Conservation (phyloP, 2,888 invertebrate genomes). For the Patella caerulea region DNA sequence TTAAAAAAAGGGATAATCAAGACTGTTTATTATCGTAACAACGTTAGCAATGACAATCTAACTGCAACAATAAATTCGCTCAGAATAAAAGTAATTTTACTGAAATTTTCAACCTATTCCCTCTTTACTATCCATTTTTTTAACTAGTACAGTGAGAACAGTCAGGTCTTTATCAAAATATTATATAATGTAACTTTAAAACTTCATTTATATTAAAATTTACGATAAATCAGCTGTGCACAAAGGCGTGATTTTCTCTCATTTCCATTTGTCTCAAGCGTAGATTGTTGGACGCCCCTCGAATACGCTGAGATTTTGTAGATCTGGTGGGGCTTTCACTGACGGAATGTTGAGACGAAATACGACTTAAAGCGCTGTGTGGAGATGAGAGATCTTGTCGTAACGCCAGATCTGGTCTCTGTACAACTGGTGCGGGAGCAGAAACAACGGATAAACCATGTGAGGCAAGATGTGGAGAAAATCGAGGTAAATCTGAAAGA, state of each 20-base stretch:
- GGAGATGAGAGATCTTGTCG: slow-evolving; percentile 35
- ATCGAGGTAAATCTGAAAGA: slow-evolving; percentile 54
- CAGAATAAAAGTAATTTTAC: too few species aligned
- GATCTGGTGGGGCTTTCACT: slow-evolving; percentile 41
- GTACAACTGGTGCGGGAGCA: slow-evolving; percentile 68
- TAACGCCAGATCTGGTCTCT: slow-evolving; percentile 58
- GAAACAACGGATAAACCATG: slow-evolving; percentile 68
- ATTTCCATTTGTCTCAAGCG: slow-evolving; percentile 62
- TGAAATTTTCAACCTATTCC: too few species aligned
- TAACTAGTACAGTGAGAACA: too few species aligned
- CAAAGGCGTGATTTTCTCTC: slow-evolving; percentile 64
- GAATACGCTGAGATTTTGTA: slow-evolving; percentile 59
- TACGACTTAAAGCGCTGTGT: slow-evolving; percentile 38
- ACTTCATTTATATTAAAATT: too few species aligned
- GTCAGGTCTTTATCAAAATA: too few species aligned
- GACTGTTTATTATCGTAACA: too few species aligned
- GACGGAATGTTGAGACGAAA: slow-evolving; percentile 48
- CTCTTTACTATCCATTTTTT: too few species aligned
- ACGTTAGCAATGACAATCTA: too few species aligned
- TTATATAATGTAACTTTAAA: too few species aligned
- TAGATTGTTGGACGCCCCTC: slow-evolving; percentile 60
- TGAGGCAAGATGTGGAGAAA: slow-evolving; percentile 54
- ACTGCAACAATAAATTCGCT: too few species aligned
- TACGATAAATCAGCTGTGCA: slow-evolving; percentile 53
- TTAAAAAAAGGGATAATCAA: too few species aligned